Percentiles rank a stretch among this genome's conserved stretches.
Evolutionary conservation across 2,888 invertebrate genomes (phyloP).

Genomic region (Polietes domitor): DNA sequence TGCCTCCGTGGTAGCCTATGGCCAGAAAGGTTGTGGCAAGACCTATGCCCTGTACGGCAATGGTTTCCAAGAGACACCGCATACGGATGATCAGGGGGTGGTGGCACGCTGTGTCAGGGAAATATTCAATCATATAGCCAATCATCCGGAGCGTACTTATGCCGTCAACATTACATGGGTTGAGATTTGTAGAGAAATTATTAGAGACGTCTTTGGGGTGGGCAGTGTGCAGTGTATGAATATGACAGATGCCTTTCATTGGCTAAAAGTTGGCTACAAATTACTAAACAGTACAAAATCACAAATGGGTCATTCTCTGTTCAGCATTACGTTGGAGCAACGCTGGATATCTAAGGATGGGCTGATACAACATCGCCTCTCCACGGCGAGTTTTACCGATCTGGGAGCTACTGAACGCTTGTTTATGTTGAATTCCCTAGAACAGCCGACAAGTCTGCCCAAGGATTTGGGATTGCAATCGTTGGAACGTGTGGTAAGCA

Average conservation of each 20-base stretch:
- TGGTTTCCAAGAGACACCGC: constrained; percentile 83
- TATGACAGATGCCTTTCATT: constrained; percentile 87
- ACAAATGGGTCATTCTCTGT: constrained; percentile 83
- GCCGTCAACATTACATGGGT: constrained; percentile 88
- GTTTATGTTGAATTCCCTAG: constrained; percentile 80
- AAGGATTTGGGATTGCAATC: constrained; percentile 85
- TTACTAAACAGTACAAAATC: constrained; percentile 81
- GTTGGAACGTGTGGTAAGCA: constrained; percentile 85
- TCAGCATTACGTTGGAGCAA: constrained; percentile 88
- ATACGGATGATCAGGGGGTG: constrained; percentile 86
- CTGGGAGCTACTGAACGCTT: constrained; percentile 83
- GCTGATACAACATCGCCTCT: constrained; percentile 86
- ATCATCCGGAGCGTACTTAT: constrained; percentile 85
- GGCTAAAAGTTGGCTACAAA: constrained; percentile 85
- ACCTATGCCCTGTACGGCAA: constrained; percentile 88
- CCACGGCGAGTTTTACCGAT: constrained; percentile 89
- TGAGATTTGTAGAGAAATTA: constrained; percentile 86
- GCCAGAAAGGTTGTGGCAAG: constrained; percentile 86
- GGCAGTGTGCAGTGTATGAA: constrained; percentile 83
- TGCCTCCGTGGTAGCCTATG: constrained; percentile 87
- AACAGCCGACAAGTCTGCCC: constrained; percentile 81
- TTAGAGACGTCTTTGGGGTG: constrained; percentile 83
- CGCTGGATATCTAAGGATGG: constrained; percentile 87
- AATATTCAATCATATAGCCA: constrained; percentile 85
- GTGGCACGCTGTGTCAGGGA: constrained; percentile 88